Evolutionary conservation across 2,113 vertebrate species (phyloP).

Genomic region (Camelus dromedarius): DNA sequence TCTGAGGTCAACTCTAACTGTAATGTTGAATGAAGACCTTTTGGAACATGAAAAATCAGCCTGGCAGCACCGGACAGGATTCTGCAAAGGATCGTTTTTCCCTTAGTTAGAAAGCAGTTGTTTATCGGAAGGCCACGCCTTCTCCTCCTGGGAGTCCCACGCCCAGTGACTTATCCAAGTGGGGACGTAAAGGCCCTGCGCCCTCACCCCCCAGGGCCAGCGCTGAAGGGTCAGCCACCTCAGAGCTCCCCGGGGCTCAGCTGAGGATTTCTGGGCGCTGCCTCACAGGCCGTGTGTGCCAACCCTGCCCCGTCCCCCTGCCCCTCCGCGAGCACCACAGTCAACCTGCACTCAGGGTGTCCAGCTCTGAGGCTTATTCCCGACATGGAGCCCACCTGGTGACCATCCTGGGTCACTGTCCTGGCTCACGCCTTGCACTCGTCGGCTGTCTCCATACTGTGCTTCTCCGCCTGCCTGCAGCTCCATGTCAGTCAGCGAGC

Average conservation of each 20-base stretch:
- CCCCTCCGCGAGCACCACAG: neutral
- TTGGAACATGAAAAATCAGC: neutral
- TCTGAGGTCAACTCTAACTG: neutral
- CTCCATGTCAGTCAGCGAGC: too few relatives aligned
- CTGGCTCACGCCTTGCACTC: neutral
- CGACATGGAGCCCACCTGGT: neutral
- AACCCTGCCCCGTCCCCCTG: neutral
- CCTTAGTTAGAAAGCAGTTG: neutral
- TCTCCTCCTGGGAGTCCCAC: neutral
- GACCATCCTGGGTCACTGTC: neutral
- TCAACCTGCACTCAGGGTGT: neutral
- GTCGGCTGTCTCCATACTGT: neutral
- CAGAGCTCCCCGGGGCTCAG: neutral
- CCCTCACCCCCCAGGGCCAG: neutral
- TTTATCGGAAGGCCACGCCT: neutral
- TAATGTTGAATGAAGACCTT: constrained; percentile 32
- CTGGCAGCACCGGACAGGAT: neutral
- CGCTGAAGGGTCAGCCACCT: neutral
- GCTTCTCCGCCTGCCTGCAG: too few relatives aligned
- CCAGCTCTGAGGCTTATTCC: neutral
- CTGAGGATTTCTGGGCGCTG: neutral
- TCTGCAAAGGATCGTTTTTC: neutral
- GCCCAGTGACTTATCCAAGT: neutral
- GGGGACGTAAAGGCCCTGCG: neutral
- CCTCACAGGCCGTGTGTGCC: neutral